Conservation (phyloP, 2,797 vertebrate species). For the Epinephelus coioides region DNA sequence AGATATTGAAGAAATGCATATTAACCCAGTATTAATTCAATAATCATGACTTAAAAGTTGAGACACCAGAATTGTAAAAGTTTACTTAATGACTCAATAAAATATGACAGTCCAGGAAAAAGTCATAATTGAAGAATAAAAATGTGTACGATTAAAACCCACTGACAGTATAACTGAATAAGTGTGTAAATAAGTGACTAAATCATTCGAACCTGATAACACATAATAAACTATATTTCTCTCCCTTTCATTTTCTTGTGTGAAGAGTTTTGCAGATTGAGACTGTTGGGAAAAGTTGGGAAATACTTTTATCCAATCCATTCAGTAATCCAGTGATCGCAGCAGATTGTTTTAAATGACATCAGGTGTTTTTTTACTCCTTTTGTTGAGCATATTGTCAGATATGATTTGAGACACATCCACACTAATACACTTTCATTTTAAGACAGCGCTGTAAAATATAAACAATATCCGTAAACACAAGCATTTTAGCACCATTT, state of each 20-base stretch:
- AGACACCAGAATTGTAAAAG: background rate
- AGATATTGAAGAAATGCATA: background rate
- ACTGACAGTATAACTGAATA: background rate
- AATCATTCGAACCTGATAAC: background rate
- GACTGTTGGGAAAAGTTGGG: background rate
- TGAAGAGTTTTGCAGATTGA: background rate
- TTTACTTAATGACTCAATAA: background rate
- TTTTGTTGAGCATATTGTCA: background rate
- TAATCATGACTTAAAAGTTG: background rate
- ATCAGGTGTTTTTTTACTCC: background rate
- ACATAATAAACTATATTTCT: background rate
- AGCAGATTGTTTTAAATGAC: background rate
- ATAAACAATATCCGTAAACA: no score
- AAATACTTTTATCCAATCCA: background rate
- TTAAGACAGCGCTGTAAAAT: no score
- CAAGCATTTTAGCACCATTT: no score
- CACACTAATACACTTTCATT: no score
- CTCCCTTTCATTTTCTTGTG: background rate
- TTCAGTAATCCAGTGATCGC: background rate
- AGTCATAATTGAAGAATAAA: background rate
- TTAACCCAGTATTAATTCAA: background rate
- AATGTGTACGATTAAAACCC: background rate
- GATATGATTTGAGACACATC: background rate
- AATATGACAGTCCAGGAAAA: background rate
- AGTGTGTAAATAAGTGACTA: background rate